These are phyloP conservation scores for Saimiri boliviensis DNA, from an alignment of 2,113 vertebrate genomes.

Conservation along the genomic window DNA sequence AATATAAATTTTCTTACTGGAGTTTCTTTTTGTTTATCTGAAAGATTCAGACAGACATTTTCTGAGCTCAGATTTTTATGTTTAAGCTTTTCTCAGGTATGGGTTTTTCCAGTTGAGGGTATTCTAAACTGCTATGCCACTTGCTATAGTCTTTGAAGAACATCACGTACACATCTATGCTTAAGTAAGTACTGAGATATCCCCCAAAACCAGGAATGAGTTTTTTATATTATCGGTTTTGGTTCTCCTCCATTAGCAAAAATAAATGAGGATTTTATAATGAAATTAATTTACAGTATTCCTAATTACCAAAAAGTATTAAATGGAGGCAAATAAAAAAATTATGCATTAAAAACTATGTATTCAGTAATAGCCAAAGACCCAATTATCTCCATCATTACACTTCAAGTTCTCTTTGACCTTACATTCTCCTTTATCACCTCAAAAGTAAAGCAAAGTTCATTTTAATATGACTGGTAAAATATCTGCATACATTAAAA, in stretches of 20 bases:
- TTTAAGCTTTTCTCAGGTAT: background rate
- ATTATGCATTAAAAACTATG: background rate
- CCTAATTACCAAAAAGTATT: slow-evolving; percentile 35
- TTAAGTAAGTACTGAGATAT: background rate
- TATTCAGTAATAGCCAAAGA: slow-evolving; percentile 28
- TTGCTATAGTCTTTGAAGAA: slow-evolving; percentile 29
- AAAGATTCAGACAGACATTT: slow-evolving; percentile 52
- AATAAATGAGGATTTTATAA: slow-evolving; percentile 34
- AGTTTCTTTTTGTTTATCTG: background rate
- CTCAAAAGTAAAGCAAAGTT: slow-evolving; percentile 52
- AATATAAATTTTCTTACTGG: slow-evolving; percentile 28
- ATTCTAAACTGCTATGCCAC: background rate
- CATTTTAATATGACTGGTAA: slow-evolving; percentile 49
- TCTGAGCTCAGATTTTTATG: background rate
- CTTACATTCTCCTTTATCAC: slow-evolving; percentile 36
- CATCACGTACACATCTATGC: background rate
- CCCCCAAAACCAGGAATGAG: background rate
- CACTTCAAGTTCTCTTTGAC: slow-evolving; percentile 35
- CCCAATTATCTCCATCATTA: slow-evolving; percentile 5
- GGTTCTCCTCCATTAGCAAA: slow-evolving; percentile 46
- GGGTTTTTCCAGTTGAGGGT: background rate
- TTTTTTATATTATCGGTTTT: slow-evolving; percentile 28
- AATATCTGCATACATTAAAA: slow-evolving; percentile 37
- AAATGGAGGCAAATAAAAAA: slow-evolving; percentile 40
- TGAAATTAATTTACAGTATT: slow-evolving; percentile 30